A percentile compares a stretch with the other conserved stretches of the same genome.
These are phyloP conservation scores for Zosterops pallidus DNA, from an alignment of 2,113 vertebrate genomes.

Conservation along the genomic window DNA sequence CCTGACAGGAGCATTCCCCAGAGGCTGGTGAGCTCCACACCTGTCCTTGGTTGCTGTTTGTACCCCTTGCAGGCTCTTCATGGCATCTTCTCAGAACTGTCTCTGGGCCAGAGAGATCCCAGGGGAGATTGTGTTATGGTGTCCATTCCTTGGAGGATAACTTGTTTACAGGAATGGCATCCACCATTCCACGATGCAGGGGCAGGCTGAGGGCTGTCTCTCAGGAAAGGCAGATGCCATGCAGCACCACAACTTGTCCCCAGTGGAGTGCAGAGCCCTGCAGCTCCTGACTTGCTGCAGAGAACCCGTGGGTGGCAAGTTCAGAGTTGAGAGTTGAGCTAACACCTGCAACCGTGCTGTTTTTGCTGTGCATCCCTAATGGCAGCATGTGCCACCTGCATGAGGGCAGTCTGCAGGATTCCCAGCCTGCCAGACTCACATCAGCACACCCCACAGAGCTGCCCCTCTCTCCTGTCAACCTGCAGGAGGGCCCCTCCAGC, in stretches of 20 bases:
- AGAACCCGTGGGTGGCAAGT: accelerated
- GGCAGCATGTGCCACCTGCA: background rate
- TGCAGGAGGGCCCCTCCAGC: background rate
- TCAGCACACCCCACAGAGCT: background rate
- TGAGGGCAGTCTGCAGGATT: background rate
- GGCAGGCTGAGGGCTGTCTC: accelerated
- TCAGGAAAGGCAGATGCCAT: background rate
- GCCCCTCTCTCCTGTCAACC: accelerated
- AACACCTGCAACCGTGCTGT: accelerated
- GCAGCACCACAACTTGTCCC: accelerated
- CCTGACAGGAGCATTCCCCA: accelerated
- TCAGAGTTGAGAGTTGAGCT: background rate
- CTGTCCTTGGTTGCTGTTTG: accelerated
- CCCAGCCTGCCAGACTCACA: background rate
- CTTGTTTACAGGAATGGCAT: too few species aligned
- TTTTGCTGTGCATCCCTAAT: accelerated
- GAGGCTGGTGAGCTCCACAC: accelerated
- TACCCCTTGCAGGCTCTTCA: background rate
- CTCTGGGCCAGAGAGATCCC: background rate
- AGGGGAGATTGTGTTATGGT: background rate
- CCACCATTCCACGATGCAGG: accelerated
- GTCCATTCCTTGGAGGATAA: background rate
- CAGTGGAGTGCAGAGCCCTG: background rate
- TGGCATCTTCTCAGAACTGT: background rate
- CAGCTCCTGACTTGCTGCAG: background rate